Evolutionary conservation across 2,888 invertebrate genomes (phyloP).

Genomic region (Bruchidius siliquastri): DNA sequence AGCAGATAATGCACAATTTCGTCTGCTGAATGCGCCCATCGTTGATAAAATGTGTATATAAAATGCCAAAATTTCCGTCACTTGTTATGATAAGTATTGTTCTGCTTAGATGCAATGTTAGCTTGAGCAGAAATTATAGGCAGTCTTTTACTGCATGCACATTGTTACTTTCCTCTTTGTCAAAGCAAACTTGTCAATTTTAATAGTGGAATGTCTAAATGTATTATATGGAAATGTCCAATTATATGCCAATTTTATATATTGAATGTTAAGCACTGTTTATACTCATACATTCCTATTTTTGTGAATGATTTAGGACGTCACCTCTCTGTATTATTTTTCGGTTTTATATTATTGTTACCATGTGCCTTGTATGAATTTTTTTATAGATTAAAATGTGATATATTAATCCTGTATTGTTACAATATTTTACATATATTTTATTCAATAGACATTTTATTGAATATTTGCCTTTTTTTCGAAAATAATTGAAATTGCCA

Average conservation of each 20-base stretch:
- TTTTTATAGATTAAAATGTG: neutral
- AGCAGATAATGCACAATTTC: too few relatives aligned
- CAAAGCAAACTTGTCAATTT: neutral
- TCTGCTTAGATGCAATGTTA: too few relatives aligned
- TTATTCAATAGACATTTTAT: neutral
- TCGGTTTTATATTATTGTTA: neutral
- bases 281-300: neutral
- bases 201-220: neutral
- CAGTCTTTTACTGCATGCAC: too few relatives aligned
- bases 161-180: neutral
- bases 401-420: neutral
- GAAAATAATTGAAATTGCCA: too few relatives aligned
- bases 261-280: neutral
- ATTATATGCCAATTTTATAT: neutral
- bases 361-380: neutral
- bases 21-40: too few relatives aligned
- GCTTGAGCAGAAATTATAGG: too few relatives aligned
- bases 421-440: neutral
- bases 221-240: neutral
- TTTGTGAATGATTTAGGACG: neutral
- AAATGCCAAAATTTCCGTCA: too few relatives aligned
- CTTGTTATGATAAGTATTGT: too few relatives aligned
- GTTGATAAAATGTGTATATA: too few relatives aligned
- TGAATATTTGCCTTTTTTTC: neutral
- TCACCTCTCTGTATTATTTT: neutral